phyloP scores from a whole-genome alignment of 2,888 invertebrate species.

The Pristionchus fissidentatus region DNA sequence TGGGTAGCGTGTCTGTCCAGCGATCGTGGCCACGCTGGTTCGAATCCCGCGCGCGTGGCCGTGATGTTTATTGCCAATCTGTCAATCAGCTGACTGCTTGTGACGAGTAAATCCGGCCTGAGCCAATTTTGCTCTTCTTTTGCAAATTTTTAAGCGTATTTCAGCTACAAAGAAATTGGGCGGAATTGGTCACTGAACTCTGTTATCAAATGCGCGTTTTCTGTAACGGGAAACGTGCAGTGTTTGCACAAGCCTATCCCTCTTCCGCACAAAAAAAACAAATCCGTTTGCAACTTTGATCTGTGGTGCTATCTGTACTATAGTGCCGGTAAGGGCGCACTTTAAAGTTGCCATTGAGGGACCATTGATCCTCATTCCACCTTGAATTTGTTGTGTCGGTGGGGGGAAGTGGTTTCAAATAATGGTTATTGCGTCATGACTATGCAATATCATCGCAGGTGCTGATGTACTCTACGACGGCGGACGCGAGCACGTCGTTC shows the following conservation, averaged over 20 bases:
- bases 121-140: slow-evolving; percentile 19
- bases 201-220: neutral
- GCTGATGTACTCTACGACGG: neutral
- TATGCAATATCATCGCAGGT: too few species aligned
- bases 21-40: neutral
- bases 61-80: slow-evolving; percentile 44
- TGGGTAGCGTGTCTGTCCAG: neutral
- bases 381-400: too few species aligned
- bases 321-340: too few species aligned
- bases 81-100: slow-evolving; percentile 41
- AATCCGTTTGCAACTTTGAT: too few species aligned
- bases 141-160: neutral
- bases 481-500: neutral
- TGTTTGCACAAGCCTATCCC: too few species aligned
- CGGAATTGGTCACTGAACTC: neutral
- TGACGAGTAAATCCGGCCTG: slow-evolving; percentile 40
- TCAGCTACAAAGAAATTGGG: neutral
- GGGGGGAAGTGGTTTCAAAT: too few species aligned
- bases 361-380: neutral
- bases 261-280: too few species aligned
- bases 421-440: too few species aligned
- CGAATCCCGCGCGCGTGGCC: slow-evolving; percentile 12
- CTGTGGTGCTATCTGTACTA: too few species aligned
- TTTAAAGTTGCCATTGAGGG: neutral
- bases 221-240: too few species aligned